Evolutionary conservation across 2,888 invertebrate genomes (phyloP).

Genomic region (Drosophila pullipes): DNA sequence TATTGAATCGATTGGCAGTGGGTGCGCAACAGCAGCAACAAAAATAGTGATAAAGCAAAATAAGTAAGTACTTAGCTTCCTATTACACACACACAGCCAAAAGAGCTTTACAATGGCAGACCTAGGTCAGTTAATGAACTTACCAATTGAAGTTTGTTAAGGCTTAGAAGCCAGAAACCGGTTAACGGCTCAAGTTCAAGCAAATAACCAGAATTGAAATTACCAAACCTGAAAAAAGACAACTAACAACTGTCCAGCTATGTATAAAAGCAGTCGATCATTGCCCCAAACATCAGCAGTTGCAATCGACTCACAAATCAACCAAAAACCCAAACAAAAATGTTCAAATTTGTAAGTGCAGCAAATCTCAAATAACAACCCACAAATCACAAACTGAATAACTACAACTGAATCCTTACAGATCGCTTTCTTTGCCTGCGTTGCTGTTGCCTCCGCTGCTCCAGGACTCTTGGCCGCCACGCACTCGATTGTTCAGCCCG

Average conservation of each 20-base stretch:
- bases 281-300: slow-evolving; percentile 70
- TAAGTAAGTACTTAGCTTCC: slow-evolving; percentile 48
- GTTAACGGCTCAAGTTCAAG: slow-evolving; percentile 70
- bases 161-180: slow-evolving; percentile 74
- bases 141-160: slow-evolving; percentile 47
- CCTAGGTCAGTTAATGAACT: slow-evolving; percentile 77
- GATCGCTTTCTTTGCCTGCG: slow-evolving; percentile 88
- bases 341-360: slow-evolving; percentile 85
- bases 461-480: slow-evolving; percentile 81
- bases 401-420: slow-evolving; percentile 17
- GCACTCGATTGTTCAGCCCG: slow-evolving; percentile 81
- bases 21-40: slow-evolving; percentile 36
- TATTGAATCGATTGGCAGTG: slow-evolving; percentile 50
- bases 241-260: slow-evolving; percentile 20
- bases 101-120: slow-evolving; percentile 44
- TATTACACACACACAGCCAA: slow-evolving; percentile 26
- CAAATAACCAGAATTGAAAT: slow-evolving; percentile 58
- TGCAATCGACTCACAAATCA: slow-evolving; percentile 63
- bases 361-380: background rate
- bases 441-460: slow-evolving; percentile 85
- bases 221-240: slow-evolving; percentile 28
- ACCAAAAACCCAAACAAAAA: slow-evolving; percentile 66
- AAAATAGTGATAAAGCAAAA: slow-evolving; percentile 17
- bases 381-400: background rate
- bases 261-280: slow-evolving; percentile 68